Evolutionary conservation across 2,888 invertebrate species (phyloP).

Genomic region (Drosophila atroscutellata): DNA sequence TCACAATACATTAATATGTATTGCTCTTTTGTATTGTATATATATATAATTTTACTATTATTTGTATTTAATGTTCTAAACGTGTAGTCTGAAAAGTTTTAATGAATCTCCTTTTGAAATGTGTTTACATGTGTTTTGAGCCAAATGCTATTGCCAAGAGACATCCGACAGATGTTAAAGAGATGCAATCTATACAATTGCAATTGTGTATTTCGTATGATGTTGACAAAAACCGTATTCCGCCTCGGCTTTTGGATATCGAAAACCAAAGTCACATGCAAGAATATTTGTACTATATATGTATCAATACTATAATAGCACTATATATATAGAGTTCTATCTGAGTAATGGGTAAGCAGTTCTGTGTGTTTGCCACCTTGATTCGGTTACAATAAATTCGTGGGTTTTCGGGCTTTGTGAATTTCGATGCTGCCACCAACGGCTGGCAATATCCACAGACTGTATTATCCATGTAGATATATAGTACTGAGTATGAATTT

Average conservation of each 20-base stretch:
- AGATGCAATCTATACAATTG: not conserved
- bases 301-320: not conserved
- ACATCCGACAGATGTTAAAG: not conserved
- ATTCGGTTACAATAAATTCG: not conserved
- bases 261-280: not conserved
- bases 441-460: not conserved
- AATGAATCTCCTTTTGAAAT: not conserved
- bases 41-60: not conserved
- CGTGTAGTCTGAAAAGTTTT: not conserved
- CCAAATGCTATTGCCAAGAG: not conserved
- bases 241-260: not conserved
- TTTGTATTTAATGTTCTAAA: not conserved
- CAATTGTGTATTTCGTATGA: not conserved
- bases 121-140: not conserved
- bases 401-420: not conserved
- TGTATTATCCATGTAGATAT: not conserved
- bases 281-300: not conserved
- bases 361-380: not conserved
- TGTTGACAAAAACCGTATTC: not conserved
- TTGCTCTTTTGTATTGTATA: not conserved
- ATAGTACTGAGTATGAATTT: not conserved
- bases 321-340: not conserved
- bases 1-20: slow-evolving; percentile 46
- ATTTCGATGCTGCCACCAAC: not conserved
- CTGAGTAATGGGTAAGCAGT: not conserved